phyloP scores from a whole-genome alignment of 2,113 vertebrate species.

The human region DNA sequence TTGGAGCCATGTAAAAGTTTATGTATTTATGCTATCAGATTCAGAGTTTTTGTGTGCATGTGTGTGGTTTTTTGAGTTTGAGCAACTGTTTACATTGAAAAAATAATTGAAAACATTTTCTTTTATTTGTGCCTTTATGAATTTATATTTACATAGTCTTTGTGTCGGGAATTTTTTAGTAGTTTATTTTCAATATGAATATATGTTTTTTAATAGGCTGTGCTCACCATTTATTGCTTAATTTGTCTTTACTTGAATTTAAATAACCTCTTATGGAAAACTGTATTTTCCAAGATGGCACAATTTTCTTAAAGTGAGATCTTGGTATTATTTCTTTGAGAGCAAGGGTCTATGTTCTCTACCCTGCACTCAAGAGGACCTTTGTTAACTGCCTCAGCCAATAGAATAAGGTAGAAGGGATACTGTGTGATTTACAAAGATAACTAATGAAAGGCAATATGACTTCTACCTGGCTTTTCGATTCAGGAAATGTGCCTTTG shows the following conservation, averaged over 20 bases:
- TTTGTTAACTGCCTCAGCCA: neutral
- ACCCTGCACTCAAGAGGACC: rapidly evolving
- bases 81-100: neutral
- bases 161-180: neutral
- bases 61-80: neutral
- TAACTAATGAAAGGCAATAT: neutral
- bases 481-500: neutral
- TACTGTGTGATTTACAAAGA: neutral
- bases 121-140: neutral
- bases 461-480: neutral
- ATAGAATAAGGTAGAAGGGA: neutral
- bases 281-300: neutral
- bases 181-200: neutral
- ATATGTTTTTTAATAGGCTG: neutral
- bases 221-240: neutral
- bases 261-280: neutral
- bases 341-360: neutral
- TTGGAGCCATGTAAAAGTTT: neutral
- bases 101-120: neutral
- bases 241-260: neutral
- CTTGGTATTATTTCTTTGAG: neutral
- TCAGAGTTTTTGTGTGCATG: neutral
- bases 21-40: neutral
- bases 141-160: neutral
- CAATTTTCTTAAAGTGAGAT: neutral